Percentiles rank a stretch among this genome's conserved stretches.
Conservation (phyloP, 2,113 vertebrate species). For the Trogon melanurus region DNA sequence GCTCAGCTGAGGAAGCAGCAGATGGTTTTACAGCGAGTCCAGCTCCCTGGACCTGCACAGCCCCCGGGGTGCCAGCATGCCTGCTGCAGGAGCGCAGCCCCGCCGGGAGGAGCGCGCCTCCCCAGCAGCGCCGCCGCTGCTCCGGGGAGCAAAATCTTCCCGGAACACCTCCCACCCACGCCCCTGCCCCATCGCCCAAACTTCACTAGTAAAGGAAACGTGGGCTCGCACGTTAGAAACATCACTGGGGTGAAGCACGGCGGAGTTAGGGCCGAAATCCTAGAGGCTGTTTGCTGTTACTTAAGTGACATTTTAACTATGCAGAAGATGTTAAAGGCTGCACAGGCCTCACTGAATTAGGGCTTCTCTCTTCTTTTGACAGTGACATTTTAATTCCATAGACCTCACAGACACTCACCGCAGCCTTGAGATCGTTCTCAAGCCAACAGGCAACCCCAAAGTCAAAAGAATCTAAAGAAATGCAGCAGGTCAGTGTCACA, state of each 20-base stretch:
- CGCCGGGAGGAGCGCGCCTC: no score
- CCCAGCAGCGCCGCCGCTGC: not conserved
- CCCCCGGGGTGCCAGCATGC: rapidly evolving
- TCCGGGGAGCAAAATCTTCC: not conserved
- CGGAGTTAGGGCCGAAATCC: not conserved
- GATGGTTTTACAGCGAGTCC: not conserved
- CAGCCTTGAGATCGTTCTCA: not conserved
- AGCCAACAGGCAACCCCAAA: not conserved
- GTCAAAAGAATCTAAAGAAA: not conserved
- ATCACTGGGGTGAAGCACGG: not conserved
- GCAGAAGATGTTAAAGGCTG: not conserved
- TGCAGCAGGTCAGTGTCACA: not conserved
- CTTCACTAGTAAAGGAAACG: not conserved
- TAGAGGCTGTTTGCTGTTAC: not conserved
- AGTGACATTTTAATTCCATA: not conserved
- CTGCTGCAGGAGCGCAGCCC: not conserved
- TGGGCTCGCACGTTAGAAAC: not conserved
- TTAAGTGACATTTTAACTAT: not conserved
- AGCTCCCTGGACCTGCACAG: not conserved
- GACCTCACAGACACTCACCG: not conserved
- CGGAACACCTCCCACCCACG: not conserved
- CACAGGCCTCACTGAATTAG: not conserved
- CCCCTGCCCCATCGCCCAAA: no score
- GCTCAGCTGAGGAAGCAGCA: not conserved
- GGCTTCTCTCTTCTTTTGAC: not conserved